These are phyloP conservation scores for Miltochrista miniata DNA, from an alignment of 2,888 invertebrate species.

Conservation along the genomic window DNA sequence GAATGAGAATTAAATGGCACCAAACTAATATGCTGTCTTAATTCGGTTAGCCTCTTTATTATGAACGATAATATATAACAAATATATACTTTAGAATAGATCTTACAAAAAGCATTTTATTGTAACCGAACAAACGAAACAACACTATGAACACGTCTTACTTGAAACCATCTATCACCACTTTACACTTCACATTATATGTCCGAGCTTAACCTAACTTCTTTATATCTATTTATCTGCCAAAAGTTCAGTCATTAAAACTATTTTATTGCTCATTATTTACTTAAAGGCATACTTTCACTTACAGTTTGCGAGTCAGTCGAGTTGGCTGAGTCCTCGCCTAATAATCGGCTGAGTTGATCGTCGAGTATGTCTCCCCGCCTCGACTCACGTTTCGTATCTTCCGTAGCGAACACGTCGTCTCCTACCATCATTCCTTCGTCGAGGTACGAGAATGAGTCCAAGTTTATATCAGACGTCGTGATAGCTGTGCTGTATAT, in stretches of 20 bases:
- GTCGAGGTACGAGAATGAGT: slow-evolving; percentile 80
- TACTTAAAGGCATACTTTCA: slow-evolving; percentile 68
- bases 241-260: slow-evolving; percentile 34
- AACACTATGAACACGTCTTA: slow-evolving; percentile 39
- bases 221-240: slow-evolving; percentile 47
- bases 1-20: slow-evolving; percentile 25
- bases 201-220: slow-evolving; percentile 47
- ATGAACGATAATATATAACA: slow-evolving; percentile 31
- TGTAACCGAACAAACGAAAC: slow-evolving; percentile 39
- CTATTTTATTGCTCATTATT: slow-evolving; percentile 66
- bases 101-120: slow-evolving; percentile 41
- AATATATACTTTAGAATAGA: slow-evolving; percentile 39
- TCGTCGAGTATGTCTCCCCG: slow-evolving; percentile 57
- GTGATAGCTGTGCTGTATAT: slow-evolving; percentile 81
- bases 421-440: slow-evolving; percentile 76
- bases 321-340: slow-evolving; percentile 64
- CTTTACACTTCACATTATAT: slow-evolving; percentile 56
- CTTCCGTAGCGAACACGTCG: slow-evolving; percentile 65
- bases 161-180: slow-evolving; percentile 34
- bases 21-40: slow-evolving; percentile 24
- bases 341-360: slow-evolving; percentile 65
- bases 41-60: slow-evolving; percentile 43
- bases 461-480: slow-evolving; percentile 78
- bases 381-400: slow-evolving; percentile 51
- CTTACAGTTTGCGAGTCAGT: slow-evolving; percentile 69